These are phyloP conservation scores for Esperia sulphurella DNA, from an alignment of 2,888 invertebrate genomes.

Conservation along the genomic window DNA sequence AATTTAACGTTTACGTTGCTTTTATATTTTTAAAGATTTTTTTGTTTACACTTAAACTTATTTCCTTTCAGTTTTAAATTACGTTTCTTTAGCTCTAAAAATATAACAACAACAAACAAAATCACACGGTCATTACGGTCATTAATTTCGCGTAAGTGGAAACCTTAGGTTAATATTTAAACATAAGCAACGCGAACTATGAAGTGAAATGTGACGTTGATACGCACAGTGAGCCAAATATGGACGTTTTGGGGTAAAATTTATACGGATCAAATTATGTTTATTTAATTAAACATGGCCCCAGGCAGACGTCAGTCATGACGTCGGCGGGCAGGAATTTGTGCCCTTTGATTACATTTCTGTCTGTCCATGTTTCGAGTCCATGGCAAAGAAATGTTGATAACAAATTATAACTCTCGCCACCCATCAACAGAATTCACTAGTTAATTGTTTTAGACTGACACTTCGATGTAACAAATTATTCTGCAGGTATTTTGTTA, in stretches of 20 bases:
- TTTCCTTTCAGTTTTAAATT: too few relatives aligned
- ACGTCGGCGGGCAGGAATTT: constrained; percentile 42
- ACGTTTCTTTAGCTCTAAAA: too few relatives aligned
- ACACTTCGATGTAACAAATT: background rate
- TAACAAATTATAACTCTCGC: constrained; percentile 7
- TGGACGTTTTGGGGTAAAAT: background rate
- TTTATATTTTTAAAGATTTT: too few relatives aligned
- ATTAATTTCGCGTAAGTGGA: too few relatives aligned
- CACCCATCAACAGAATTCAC: constrained; percentile 7
- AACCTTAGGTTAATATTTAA: too few relatives aligned
- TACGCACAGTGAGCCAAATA: too few relatives aligned
- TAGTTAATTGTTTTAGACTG: constrained; percentile 10
- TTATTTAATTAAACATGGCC: constrained; percentile 52
- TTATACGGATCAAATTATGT: constrained; percentile 12
- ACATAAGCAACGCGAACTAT: too few relatives aligned
- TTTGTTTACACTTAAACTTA: too few relatives aligned
- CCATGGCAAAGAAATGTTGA: constrained; percentile 21
- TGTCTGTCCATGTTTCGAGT: constrained; percentile 36
- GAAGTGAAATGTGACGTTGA: too few relatives aligned
- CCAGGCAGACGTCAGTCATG: constrained; percentile 52
- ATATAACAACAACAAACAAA: too few relatives aligned
- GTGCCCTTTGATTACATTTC: constrained; percentile 60
- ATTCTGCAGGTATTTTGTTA: too few relatives aligned
- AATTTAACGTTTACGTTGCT: background rate
- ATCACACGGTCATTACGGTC: too few relatives aligned